Evolutionary conservation across 2,797 vertebrate species (phyloP).

Genomic region (Macropus fuliginosus): DNA sequence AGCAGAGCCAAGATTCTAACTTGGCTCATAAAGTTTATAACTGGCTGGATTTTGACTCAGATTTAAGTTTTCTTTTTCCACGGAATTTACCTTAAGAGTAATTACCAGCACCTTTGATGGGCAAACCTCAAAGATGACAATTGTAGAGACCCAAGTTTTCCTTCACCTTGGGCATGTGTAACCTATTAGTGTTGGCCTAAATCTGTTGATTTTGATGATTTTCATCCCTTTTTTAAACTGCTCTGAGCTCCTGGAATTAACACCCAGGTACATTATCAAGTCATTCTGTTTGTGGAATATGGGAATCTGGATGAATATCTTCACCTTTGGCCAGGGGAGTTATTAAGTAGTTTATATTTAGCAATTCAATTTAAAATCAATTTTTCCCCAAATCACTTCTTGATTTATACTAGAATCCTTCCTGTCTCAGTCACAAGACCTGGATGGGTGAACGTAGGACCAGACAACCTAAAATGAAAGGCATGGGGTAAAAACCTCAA

Average conservation of each 20-base stretch:
- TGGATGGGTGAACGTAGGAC: not conserved
- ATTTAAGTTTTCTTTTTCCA: conserved; percentile 4
- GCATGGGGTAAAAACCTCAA: not conserved
- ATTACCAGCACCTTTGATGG: not conserved
- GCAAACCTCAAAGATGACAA: not conserved
- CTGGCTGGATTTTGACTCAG: not conserved
- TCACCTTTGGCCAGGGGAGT: not conserved
- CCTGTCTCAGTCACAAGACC: not conserved
- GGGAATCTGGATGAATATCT: not conserved
- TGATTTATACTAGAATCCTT: not conserved
- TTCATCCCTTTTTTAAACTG: not conserved
- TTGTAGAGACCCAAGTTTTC: not conserved
- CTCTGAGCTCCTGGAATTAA: not conserved
- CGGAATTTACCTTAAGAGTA: not conserved
- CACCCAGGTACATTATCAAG: not conserved
- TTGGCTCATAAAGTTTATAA: not conserved
- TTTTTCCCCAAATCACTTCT: not conserved
- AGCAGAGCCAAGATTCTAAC: not conserved
- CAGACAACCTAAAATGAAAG: not conserved
- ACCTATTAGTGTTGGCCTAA: conserved; percentile 8
- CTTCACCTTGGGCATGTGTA: not conserved
- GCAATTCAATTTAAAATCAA: not conserved
- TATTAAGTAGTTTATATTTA: not conserved
- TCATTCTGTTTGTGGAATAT: not conserved
- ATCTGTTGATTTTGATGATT: not conserved